phyloP scores from a whole-genome alignment of 2,888 invertebrate species.

The Oasisia sp. region DNA sequence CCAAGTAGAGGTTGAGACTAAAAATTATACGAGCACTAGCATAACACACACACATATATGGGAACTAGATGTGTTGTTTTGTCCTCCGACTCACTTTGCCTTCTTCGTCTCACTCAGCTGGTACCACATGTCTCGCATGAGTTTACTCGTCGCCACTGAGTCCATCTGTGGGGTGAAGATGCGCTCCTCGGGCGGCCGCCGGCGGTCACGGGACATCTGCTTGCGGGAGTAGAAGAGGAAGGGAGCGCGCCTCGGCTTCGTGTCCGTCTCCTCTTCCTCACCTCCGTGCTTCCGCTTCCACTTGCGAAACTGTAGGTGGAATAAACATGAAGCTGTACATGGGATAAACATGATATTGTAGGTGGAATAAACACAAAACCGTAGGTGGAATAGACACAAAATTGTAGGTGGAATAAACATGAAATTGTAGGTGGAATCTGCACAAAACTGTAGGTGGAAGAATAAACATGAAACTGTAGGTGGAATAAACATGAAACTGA shows the following conservation, averaged over 20 bases:
- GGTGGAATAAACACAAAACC: no score
- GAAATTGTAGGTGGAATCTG: no score
- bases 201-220: conserved; percentile 29
- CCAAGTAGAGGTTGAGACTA: no score
- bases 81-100: conserved; percentile 62
- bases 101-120: conserved; percentile 73
- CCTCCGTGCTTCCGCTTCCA: conserved; percentile 46
- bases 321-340: not conserved
- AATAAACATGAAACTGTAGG: no score
- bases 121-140: conserved; percentile 77
- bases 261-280: conserved; percentile 14
- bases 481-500: no score
- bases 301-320: conserved; percentile 48
- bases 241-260: conserved; percentile 29
- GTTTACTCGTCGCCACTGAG: conserved; percentile 68
- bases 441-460: no score
- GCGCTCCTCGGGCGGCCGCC: not conserved
- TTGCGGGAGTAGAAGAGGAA: conserved; percentile 53
- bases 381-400: no score
- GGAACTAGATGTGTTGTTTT: no score
- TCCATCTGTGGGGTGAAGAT: conserved; percentile 23
- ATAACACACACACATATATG: no score
- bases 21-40: no score
- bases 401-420: no score
- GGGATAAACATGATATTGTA: no score